These are phyloP conservation scores for Erynnis tages DNA, from an alignment of 2,888 invertebrate genomes.

Conservation along the genomic window DNA sequence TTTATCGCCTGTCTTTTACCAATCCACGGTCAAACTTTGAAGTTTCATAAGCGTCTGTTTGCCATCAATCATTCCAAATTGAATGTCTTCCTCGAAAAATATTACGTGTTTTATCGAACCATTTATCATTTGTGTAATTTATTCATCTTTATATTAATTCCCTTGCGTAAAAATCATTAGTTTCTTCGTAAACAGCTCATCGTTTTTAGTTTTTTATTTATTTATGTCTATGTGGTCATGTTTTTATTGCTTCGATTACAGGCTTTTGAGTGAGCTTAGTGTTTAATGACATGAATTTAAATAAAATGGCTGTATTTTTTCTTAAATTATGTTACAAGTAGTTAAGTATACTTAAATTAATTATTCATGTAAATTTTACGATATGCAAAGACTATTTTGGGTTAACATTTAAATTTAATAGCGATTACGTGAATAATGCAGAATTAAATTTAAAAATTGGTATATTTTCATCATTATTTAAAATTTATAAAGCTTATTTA, in stretches of 20 bases:
- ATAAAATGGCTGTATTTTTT: background rate
- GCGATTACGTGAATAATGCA: too few species aligned
- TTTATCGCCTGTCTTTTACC: background rate
- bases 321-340: background rate
- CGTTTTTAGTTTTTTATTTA: constrained; percentile 2
- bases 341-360: background rate
- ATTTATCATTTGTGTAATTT: constrained; percentile 19
- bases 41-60: constrained; percentile 19
- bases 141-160: constrained; percentile 9
- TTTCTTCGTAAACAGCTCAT: background rate
- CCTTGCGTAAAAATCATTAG: background rate
- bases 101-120: constrained; percentile 31
- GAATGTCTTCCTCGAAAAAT: constrained; percentile 34
- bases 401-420: too few species aligned
- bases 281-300: background rate
- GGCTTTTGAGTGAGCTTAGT: background rate
- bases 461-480: too few species aligned
- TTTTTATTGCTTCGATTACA: background rate
- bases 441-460: too few species aligned
- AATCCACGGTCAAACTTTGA: background rate
- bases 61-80: constrained; percentile 38
- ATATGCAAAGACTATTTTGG: too few species aligned
- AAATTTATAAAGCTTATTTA: too few species aligned
- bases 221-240: background rate
- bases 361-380: too few species aligned